These are phyloP conservation scores for Latheticus oryzae DNA, from an alignment of 2,888 invertebrate species.

Conservation along the genomic window DNA sequence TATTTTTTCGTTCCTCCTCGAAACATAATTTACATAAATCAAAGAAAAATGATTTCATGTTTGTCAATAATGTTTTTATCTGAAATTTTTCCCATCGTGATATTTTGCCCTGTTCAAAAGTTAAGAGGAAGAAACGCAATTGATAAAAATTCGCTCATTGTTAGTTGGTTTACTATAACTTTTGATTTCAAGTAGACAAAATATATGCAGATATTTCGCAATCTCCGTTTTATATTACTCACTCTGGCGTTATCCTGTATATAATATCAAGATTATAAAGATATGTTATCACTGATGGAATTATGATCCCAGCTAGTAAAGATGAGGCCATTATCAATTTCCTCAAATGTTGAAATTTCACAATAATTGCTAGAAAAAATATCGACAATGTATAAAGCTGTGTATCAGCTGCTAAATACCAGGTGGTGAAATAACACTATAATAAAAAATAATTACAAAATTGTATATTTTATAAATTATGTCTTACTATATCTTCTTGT, in stretches of 20 bases:
- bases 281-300: conserved; percentile 45
- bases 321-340: conserved; percentile 29
- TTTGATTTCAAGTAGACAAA: too few relatives aligned
- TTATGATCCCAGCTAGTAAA: conserved; percentile 42
- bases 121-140: too few relatives aligned
- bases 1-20: too few relatives aligned
- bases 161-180: too few relatives aligned
- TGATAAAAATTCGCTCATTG: too few relatives aligned
- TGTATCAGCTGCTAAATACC: conserved; percentile 42
- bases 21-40: too few relatives aligned
- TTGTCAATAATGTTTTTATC: too few relatives aligned
- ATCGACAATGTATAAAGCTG: conserved; percentile 40
- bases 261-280: conserved; percentile 47
- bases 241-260: conserved; percentile 50
- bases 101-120: too few relatives aligned
- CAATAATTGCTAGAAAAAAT: conserved; percentile 26
- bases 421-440: conserved; percentile 39
- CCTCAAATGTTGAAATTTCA: conserved; percentile 20
- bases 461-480: neutral
- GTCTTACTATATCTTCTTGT: conserved; percentile 34
- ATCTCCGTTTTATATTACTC: too few relatives aligned
- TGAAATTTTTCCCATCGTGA: too few relatives aligned
- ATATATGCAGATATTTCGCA: too few relatives aligned
- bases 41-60: too few relatives aligned
- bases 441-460: conserved; percentile 26